Conservation (phyloP, 2,888 invertebrate genomes). For the Pseudococcus longispinus region DNA sequence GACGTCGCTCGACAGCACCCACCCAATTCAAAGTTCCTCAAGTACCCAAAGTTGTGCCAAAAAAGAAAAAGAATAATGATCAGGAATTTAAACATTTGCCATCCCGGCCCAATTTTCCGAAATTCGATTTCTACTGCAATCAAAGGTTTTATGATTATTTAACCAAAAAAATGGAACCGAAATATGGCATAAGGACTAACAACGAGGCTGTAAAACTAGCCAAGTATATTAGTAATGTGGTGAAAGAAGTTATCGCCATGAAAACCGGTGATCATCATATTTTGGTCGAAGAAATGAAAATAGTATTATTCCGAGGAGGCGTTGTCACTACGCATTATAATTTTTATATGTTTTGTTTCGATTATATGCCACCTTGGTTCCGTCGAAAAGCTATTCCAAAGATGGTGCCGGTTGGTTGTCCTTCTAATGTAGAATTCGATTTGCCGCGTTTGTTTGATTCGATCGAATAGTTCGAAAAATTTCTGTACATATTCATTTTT, state of each 20-base stretch:
- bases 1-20: not conserved
- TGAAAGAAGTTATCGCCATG: not conserved
- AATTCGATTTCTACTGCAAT: conserved; percentile 24
- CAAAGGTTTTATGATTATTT: conserved; percentile 22
- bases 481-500: not conserved
- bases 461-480: not conserved
- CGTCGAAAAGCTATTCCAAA: not conserved
- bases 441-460: not conserved
- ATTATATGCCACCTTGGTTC: not conserved
- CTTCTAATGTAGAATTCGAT: not conserved
- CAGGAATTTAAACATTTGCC: not conserved
- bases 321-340: not conserved
- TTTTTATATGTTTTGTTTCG: conserved; percentile 13
- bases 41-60: not conserved
- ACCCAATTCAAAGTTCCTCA: not conserved
- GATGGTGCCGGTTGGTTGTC: not conserved
- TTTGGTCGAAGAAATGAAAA: conserved; percentile 27
- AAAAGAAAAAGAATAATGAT: not conserved
- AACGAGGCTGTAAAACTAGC: not conserved
- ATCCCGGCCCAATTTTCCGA: not conserved
- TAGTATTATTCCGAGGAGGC: not conserved
- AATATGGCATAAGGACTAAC: conserved; percentile 8
- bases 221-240: not conserved
- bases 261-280: not conserved
- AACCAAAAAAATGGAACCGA: not conserved